A percentile compares a stretch with the other conserved stretches of the same genome.
phyloP scores from a whole-genome alignment of 92 coral and sea anemone species.

The Porites divaricata region DNA sequence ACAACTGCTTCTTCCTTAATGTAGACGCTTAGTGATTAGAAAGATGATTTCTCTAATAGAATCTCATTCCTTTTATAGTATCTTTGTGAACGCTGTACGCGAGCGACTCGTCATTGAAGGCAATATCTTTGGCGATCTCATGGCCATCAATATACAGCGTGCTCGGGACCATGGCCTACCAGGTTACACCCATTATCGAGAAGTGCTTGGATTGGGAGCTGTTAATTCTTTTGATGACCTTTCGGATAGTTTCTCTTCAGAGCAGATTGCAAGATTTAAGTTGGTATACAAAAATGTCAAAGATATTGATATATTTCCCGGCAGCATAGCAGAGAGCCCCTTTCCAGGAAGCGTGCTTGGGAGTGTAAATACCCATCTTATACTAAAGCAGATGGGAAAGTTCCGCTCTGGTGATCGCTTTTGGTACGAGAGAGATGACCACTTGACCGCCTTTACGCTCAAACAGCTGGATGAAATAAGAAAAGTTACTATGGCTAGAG shows the following conservation, averaged over 20 bases:
- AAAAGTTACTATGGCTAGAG: background rate
- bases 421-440: slow-evolving; percentile 39
- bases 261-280: background rate
- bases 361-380: slow-evolving; percentile 1
- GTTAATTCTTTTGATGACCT: background rate
- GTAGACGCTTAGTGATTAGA: background rate
- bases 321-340: slow-evolving; percentile 6
- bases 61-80: slow-evolving; percentile 1
- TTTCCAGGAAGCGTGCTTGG: background rate
- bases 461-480: slow-evolving; percentile 18
- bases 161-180: slow-evolving; percentile 95
- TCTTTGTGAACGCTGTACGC: slow-evolving; percentile 16
- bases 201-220: background rate
- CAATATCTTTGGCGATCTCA: slow-evolving; percentile 58
- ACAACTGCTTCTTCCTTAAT: background rate
- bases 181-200: slow-evolving; percentile 48
- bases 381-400: background rate
- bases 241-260: background rate
- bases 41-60: background rate
- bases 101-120: slow-evolving; percentile 44
- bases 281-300: background rate
- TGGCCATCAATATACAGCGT: slow-evolving; percentile 89
- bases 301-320: slow-evolving; percentile 33
- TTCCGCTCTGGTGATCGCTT: slow-evolving; percentile 42
- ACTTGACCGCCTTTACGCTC: background rate